A percentile compares a stretch with the other conserved stretches of the same genome.
Evolutionary conservation across 1,140 invertebrate genomes (phyloP).

Genomic region (Drosophila sp.): DNA sequence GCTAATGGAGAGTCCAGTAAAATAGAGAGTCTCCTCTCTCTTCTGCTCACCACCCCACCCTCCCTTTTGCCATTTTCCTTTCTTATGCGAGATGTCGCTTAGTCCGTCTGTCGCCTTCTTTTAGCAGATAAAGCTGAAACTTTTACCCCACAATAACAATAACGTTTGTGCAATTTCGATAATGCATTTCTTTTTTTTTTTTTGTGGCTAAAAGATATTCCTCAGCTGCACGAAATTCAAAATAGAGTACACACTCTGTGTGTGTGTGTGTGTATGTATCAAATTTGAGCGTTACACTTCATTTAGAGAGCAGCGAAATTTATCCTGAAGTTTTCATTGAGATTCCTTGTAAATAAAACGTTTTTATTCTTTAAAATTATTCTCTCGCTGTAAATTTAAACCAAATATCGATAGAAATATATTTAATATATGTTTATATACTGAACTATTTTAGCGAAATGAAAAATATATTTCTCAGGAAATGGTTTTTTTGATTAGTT

Average conservation of each 20-base stretch:
- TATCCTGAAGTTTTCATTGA: background rate
- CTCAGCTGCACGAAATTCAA: background rate
- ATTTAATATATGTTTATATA: too few relatives aligned
- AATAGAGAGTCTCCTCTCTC: background rate
- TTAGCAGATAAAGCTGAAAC: slow-evolving; percentile 63
- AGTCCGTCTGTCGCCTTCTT: slow-evolving; percentile 38
- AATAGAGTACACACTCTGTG: background rate
- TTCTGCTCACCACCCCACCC: slow-evolving; percentile 11
- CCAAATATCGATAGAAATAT: too few relatives aligned
- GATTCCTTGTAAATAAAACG: too few relatives aligned
- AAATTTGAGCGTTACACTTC: slow-evolving; percentile 17
- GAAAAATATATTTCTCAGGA: too few relatives aligned
- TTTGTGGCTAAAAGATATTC: slow-evolving; percentile 32
- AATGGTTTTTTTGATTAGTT: too few relatives aligned
- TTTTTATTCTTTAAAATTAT: too few relatives aligned
- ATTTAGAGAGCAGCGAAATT: background rate
- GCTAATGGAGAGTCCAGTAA: slow-evolving; percentile 47
- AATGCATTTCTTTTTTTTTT: slow-evolving; percentile 74
- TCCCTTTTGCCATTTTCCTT: background rate
- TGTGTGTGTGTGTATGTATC: slow-evolving; percentile 20
- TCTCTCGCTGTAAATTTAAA: too few relatives aligned
- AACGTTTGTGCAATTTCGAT: slow-evolving; percentile 79
- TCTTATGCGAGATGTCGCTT: slow-evolving; percentile 25
- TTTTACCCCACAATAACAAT: slow-evolving; percentile 69
- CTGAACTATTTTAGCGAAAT: too few relatives aligned